Percentiles rank a stretch among this genome's conserved stretches.
These are phyloP conservation scores for Temnothorax rugatulus DNA, from an alignment of 2,888 invertebrate genomes.

Conservation along the genomic window DNA sequence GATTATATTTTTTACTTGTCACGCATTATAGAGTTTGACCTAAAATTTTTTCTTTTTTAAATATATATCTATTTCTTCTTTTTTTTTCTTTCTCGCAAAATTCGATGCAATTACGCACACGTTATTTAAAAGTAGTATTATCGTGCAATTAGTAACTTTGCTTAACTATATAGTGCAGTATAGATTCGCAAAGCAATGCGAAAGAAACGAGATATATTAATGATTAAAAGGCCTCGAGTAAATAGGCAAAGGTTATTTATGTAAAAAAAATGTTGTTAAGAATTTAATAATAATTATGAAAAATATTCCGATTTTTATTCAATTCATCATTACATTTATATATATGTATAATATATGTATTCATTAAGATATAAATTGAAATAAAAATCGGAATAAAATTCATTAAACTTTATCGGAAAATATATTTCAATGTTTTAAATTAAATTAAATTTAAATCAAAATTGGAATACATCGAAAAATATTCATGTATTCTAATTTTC, in stretches of 20 bases:
- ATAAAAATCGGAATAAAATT: conserved; percentile 20
- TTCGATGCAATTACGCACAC: conserved; percentile 59
- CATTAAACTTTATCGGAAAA: conserved; percentile 10
- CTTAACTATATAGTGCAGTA: conserved; percentile 76
- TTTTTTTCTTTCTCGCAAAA: conserved; percentile 51
- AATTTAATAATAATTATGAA: conserved; percentile 27
- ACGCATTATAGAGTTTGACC: neutral
- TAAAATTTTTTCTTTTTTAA: neutral
- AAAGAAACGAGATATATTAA: conserved; percentile 8
- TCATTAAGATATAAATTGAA: conserved; percentile 6
- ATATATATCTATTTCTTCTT: neutral
- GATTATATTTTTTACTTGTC: conserved; percentile 15
- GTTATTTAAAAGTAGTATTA: conserved; percentile 34
- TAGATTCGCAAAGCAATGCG: conserved; percentile 76
- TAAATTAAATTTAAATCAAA: conserved; percentile 3
- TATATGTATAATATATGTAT: neutral
- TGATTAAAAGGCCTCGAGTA: neutral
- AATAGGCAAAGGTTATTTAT: conserved; percentile 14
- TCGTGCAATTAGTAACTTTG: conserved; percentile 70
- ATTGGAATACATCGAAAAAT: neutral
- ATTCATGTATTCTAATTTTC: conserved; percentile 21
- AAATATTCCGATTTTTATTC: conserved; percentile 21
- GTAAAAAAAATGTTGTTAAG: neutral
- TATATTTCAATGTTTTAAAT: conserved; percentile 26
- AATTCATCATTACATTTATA: conserved; percentile 1